These are phyloP conservation scores for Epiblema foenella DNA, from an alignment of 2,888 invertebrate genomes.

Conservation along the genomic window DNA sequence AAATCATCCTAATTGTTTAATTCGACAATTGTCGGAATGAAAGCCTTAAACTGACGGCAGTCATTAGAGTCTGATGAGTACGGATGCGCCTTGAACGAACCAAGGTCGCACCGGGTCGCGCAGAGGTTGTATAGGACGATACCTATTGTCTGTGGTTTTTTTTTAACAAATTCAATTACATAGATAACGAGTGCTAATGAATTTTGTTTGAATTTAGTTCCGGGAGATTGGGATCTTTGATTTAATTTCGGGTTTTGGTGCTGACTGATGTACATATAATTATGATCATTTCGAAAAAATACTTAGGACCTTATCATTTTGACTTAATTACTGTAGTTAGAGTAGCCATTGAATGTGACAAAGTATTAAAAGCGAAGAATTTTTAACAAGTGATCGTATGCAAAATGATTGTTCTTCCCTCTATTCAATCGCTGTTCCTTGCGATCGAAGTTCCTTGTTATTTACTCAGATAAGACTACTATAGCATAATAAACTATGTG, in stretches of 20 bases:
- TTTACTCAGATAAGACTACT: no score
- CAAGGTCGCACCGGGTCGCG: slow-evolving; percentile 73
- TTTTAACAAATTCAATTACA: slow-evolving; percentile 65
- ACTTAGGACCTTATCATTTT: background rate
- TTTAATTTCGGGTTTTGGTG: slow-evolving; percentile 45
- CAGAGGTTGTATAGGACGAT: slow-evolving; percentile 70
- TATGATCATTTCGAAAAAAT: background rate
- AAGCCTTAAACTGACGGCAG: slow-evolving; percentile 52
- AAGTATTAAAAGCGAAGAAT: no score
- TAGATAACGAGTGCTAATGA: slow-evolving; percentile 69
- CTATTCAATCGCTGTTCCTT: no score
- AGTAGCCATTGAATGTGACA: background rate
- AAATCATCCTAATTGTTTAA: slow-evolving; percentile 45
- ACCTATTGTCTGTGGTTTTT: slow-evolving; percentile 66
- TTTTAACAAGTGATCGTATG: no score
- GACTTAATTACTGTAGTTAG: slow-evolving; percentile 2
- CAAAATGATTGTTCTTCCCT: no score
- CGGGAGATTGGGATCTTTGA: slow-evolving; percentile 58
- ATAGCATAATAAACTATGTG: no score
- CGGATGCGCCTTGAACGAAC: slow-evolving; percentile 76
- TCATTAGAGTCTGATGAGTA: slow-evolving; percentile 60
- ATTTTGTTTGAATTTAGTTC: slow-evolving; percentile 62
- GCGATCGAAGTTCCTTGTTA: no score
- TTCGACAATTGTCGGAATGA: slow-evolving; percentile 52
- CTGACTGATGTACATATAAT: slow-evolving; percentile 8